Evolutionary conservation across 1,140 invertebrate genomes (phyloP).

Genomic region (Drosophila sproati): DNA sequence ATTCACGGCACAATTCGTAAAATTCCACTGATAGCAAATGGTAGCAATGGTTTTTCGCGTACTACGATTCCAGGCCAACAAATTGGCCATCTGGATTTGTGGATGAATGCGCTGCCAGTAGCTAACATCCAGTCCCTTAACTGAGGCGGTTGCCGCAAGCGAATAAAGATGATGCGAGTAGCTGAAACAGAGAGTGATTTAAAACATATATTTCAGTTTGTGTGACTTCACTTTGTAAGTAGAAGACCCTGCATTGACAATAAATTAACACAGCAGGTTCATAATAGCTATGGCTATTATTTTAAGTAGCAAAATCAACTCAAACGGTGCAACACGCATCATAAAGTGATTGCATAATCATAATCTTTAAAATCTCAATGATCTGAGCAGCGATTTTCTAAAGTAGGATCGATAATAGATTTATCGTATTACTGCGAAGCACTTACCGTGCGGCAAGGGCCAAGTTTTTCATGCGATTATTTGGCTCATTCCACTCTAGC

Average conservation of each 20-base stretch:
- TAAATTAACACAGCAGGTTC: too few relatives aligned
- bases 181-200: slow-evolving; percentile 8
- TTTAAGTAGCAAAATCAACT: too few relatives aligned
- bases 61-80: slow-evolving; percentile 74
- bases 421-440: neutral
- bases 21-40: slow-evolving; percentile 80
- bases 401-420: neutral
- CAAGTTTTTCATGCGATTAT: slow-evolving; percentile 48
- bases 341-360: too few relatives aligned
- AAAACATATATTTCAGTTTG: too few relatives aligned
- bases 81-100: slow-evolving; percentile 78
- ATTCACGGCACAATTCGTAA: slow-evolving; percentile 68
- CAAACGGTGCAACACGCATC: too few relatives aligned
- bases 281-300: too few relatives aligned
- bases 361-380: too few relatives aligned
- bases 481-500: slow-evolving; percentile 72
- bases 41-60: slow-evolving; percentile 74
- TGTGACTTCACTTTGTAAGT: too few relatives aligned
- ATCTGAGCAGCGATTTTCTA: neutral
- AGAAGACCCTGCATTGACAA: too few relatives aligned
- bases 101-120: slow-evolving; percentile 81
- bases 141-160: slow-evolving; percentile 66
- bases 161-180: slow-evolving; percentile 67
- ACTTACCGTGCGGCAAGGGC: slow-evolving; percentile 72
- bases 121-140: slow-evolving; percentile 74